These are phyloP conservation scores for Rhinolophus sinicus DNA, from an alignment of 2,113 vertebrate genomes.

Conservation along the genomic window DNA sequence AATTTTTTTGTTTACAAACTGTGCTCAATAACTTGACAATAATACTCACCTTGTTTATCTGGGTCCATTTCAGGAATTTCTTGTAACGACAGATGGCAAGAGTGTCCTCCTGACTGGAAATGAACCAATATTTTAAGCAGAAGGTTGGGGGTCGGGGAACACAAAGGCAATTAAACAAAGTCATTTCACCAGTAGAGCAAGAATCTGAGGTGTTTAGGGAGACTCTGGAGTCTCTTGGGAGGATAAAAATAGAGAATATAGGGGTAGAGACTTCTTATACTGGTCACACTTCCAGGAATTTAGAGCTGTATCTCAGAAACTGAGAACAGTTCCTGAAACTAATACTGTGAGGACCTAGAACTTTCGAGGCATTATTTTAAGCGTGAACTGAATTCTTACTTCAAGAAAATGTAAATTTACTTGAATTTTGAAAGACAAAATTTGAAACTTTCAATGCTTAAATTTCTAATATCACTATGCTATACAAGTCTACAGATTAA, in stretches of 20 bases:
- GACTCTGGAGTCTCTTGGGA: neutral
- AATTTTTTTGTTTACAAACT: constrained; percentile 25
- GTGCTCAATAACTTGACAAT: neutral
- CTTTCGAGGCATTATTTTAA: neutral
- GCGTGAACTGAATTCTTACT: neutral
- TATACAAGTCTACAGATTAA: neutral
- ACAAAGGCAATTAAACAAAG: neutral
- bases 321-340: neutral
- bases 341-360: neutral
- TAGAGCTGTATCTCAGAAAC: neutral
- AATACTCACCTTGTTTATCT: constrained; percentile 80
- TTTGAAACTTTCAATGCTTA: constrained; percentile 10
- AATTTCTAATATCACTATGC: neutral
- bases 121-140: constrained; percentile 60
- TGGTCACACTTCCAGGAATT: neutral
- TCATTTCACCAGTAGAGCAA: neutral
- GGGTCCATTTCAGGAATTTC: constrained; percentile 75
- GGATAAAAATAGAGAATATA: neutral
- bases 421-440: constrained; percentile 26
- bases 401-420: neutral
- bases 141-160: neutral
- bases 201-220: neutral
- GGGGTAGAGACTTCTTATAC: neutral
- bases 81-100: constrained; percentile 63
- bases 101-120: constrained; percentile 63